phyloP scores from a whole-genome alignment of 64 coral and sea anemone genomes.

The Catalaphyllia jardinei region DNA sequence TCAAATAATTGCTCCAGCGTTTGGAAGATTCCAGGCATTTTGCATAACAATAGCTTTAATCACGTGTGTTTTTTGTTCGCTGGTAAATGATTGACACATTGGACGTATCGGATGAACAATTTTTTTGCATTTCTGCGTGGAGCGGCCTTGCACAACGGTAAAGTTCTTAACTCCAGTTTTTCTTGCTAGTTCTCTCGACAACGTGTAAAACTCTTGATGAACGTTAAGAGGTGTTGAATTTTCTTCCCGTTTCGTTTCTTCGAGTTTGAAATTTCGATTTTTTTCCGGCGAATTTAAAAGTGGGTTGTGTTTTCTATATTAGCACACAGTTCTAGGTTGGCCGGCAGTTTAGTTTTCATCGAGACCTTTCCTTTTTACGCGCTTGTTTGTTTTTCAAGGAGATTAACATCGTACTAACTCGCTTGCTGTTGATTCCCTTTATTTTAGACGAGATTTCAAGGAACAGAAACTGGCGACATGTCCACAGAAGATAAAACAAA shows the following conservation, averaged over 20 bases:
- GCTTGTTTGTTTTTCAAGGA: constrained; percentile 26
- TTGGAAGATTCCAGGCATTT: constrained; percentile 14
- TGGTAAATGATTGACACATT: constrained; percentile 45
- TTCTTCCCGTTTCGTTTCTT: constrained; percentile 30
- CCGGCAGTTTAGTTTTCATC: constrained; percentile 51
- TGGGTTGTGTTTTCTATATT: constrained; percentile 54
- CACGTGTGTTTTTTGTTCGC: constrained; percentile 45
- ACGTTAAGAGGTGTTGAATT: constrained; percentile 8
- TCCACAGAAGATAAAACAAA: constrained; percentile 37
- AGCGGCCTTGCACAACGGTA: constrained; percentile 29
- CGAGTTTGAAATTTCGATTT: constrained; percentile 11
- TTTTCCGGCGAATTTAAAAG: constrained; percentile 39
- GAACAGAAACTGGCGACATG: constrained; percentile 4
- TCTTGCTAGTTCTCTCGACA: not conserved
- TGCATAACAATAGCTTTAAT: constrained; percentile 47
- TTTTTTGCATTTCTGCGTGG: constrained; percentile 56
- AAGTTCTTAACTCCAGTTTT: constrained; percentile 22
- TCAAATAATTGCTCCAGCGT: constrained; percentile 44
- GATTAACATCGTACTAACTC: constrained; percentile 2
- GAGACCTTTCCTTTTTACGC: constrained; percentile 22
- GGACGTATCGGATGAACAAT: constrained; percentile 51
- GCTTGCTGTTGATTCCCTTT: constrained; percentile 1
- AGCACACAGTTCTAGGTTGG: constrained; percentile 18
- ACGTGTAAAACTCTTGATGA: constrained; percentile 35
- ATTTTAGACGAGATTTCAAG: constrained; percentile 40